Evolutionary conservation across 1,140 invertebrate species (phyloP), one percentile per base, ranked within the genome.

Genomic region (Drosophila lowei): DNA sequence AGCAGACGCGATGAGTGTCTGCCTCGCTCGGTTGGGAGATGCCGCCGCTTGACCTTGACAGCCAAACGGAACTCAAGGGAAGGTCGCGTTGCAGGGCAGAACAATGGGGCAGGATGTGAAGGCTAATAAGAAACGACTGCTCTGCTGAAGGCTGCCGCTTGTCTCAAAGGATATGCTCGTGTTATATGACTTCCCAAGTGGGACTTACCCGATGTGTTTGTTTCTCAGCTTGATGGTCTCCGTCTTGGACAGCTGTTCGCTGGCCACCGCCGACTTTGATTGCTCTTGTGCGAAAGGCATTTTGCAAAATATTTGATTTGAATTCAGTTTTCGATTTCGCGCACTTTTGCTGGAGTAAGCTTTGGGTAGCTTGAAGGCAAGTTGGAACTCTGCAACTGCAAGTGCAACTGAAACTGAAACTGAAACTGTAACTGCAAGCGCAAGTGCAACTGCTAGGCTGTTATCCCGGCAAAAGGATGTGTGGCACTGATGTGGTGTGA

Each of bases 221-320:
- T 97, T 94, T 11, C 96, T 92, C 28, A 97, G 92, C 71, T 94
- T 94, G 16, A 97, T 94, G 6, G 96, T 97, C 79, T 97, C 95
- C 43, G 93, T 92, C 92, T 97, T 96, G 9, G 95, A 92, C 93
- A 97, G 93, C 41, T 94, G 94, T 89, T 97, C 95, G 62, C 59
- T 88, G 49, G 65, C 74, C 30, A 74, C 74, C 25, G 72, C 83
- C 93, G 90, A 48, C 41, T 89, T 80, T 6, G 79, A 76, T 81
- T 85, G 77, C 66, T 90, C 86, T 48, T 79, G 62, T 54, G 79
- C 59, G 41, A 88, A 89, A 61, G 89, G 79, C 90, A 91, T 91
- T 53, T 85, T 89, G 23, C 46, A 46, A 13, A 34, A 34, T 11
- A 34, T 48, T 38, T 13, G 34, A 5, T 13, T 38, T 38, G 11